phyloP scores from a whole-genome alignment of 2,888 invertebrate genomes.

The Hylaea fasciaria region DNA sequence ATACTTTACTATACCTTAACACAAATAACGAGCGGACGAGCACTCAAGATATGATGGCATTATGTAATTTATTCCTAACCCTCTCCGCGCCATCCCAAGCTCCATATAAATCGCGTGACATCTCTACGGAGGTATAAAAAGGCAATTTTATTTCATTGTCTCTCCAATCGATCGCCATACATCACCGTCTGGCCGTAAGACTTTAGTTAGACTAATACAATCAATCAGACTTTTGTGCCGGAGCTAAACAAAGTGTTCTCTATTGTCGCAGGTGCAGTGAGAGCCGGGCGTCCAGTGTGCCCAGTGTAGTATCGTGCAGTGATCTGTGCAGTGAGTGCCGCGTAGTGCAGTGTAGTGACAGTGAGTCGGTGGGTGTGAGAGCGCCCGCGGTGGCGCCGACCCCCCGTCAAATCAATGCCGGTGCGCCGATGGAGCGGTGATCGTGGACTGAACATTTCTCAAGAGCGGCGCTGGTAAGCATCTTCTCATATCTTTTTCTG shows the following conservation, averaged over 20 bases:
- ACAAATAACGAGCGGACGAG: conserved; percentile 41
- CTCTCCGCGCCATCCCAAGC: neutral
- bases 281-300: conserved; percentile 50
- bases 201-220: conserved; percentile 27
- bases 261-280: conserved; percentile 70
- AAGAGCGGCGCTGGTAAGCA: conserved; percentile 81
- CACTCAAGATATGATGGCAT: conserved; percentile 27
- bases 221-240: conserved; percentile 31
- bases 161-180: conserved; percentile 26
- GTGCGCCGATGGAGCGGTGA: conserved; percentile 84
- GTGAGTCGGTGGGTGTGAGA: conserved; percentile 48
- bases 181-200: conserved; percentile 29
- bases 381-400: conserved; percentile 74
- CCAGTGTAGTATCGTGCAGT: conserved; percentile 40
- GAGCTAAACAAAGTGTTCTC: conserved; percentile 43
- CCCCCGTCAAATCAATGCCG: conserved; percentile 77
- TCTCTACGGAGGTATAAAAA: conserved; percentile 10
- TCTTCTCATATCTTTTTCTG: neutral
- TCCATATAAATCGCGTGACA: conserved; percentile 10
- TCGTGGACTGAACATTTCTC: conserved; percentile 77
- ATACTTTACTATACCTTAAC: conserved; percentile 44
- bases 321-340: conserved; percentile 38
- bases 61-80: conserved; percentile 23
- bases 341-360: conserved; percentile 48
- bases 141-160: conserved; percentile 15